Conservation (phyloP, 2,113 vertebrate genomes). For the Paedocypris sp. region DNA sequence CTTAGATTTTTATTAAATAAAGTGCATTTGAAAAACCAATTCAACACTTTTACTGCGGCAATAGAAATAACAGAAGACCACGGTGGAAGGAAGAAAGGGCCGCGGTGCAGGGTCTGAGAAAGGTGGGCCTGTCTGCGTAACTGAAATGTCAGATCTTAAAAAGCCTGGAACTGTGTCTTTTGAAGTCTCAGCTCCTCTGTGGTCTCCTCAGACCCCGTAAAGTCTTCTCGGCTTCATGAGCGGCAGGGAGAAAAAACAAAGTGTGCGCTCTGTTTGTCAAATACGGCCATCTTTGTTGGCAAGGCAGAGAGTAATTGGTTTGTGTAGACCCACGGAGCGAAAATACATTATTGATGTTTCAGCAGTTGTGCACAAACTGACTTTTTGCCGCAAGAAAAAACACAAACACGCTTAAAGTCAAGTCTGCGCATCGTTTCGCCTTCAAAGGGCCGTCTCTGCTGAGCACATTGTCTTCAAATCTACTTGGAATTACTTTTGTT, state of each 20-base stretch:
- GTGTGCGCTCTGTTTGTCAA: conserved; percentile 59
- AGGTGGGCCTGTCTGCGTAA: conserved; percentile 55
- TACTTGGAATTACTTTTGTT: conserved; percentile 21
- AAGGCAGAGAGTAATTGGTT: conserved; percentile 68
- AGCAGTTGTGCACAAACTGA: conserved; percentile 52
- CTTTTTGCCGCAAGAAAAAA: conserved; percentile 49
- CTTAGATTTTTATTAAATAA: too few relatives aligned
- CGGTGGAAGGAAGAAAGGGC: not conserved
- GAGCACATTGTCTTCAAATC: conserved; percentile 23
- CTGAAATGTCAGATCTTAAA: conserved; percentile 58
- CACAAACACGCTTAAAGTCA: conserved; percentile 22
- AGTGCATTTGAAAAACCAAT: too few relatives aligned
- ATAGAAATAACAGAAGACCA: too few relatives aligned
- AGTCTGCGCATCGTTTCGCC: conserved; percentile 25
- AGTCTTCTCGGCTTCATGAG: conserved; percentile 50
- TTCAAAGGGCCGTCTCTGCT: conserved; percentile 28
- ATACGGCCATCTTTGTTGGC: conserved; percentile 59
- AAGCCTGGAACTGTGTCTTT: conserved; percentile 54
- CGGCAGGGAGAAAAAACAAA: conserved; percentile 26
- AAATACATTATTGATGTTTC: conserved; percentile 66
- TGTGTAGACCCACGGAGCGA: conserved; percentile 58
- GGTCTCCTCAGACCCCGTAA: conserved; percentile 50
- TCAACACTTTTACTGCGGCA: too few relatives aligned
- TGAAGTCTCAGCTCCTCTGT: conserved; percentile 58
- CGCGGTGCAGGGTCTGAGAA: conserved; percentile 32